phyloP scores from a whole-genome alignment of 2,113 vertebrate species.

The Bufo bufo region DNA sequence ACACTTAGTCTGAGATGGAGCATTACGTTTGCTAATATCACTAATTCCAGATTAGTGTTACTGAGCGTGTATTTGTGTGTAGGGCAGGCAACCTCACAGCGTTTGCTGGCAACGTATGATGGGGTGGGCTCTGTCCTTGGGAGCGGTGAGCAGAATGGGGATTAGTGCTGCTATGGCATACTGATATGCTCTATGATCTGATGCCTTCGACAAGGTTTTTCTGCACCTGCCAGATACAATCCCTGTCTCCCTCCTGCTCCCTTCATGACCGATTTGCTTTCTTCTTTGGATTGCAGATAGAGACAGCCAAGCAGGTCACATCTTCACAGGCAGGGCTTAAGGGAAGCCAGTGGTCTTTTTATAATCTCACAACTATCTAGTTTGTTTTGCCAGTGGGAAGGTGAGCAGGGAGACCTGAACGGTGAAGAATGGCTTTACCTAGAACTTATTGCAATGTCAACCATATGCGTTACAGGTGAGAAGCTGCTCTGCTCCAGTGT shows the following conservation, averaged over 20 bases:
- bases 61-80: not conserved
- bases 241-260: conserved; percentile 33
- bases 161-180: conserved; percentile 41
- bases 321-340: conserved; percentile 43
- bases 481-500: not conserved
- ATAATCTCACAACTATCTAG: conserved; percentile 43
- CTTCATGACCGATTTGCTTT: conserved; percentile 51
- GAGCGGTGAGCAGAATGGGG: not conserved
- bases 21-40: conserved; percentile 27
- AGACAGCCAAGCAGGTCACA: conserved; percentile 40
- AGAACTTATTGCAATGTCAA: conserved; percentile 15
- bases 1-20: conserved; percentile 27
- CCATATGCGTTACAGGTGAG: not conserved
- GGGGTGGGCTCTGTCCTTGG: conserved; percentile 36
- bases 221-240: conserved; percentile 54
- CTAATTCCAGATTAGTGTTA: conserved; percentile 27
- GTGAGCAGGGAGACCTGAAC: conserved; percentile 7
- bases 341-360: conserved; percentile 50
- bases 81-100: not conserved
- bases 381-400: conserved; percentile 53
- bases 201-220: conserved; percentile 51
- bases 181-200: conserved; percentile 30
- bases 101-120: not conserved
- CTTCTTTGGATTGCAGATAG: conserved; percentile 34
- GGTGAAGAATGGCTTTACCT: not conserved